phyloP scores from a whole-genome alignment of 2,113 vertebrate genomes.

The Epinephelus moara region DNA sequence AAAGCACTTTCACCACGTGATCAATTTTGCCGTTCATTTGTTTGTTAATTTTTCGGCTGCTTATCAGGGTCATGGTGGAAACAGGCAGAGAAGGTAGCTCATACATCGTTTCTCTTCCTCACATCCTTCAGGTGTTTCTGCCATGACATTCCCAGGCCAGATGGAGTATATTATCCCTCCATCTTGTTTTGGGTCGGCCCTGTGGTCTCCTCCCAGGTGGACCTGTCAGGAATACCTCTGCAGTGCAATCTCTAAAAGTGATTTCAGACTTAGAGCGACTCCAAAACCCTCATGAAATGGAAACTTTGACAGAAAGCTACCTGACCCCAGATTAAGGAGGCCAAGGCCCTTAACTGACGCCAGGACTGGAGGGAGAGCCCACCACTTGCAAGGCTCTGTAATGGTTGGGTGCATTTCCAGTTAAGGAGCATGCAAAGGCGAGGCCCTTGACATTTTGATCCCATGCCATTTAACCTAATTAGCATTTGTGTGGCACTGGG shows the following conservation, averaged over 20 bases:
- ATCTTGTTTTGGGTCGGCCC: not conserved
- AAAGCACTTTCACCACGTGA: not conserved
- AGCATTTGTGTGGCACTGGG: not conserved
- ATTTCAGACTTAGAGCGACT: not conserved
- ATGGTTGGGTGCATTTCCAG: not conserved
- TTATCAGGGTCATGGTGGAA: not conserved
- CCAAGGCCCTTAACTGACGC: not conserved
- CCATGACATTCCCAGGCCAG: not conserved
- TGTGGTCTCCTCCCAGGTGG: not conserved
- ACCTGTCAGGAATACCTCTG: not conserved
- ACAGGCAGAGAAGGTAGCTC: not conserved
- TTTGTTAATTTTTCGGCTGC: not conserved
- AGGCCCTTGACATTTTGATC: not conserved
- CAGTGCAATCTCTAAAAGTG: not conserved
- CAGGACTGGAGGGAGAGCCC: not conserved
- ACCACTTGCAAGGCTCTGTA: too few species aligned
- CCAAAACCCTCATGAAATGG: not conserved
- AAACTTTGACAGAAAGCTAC: not conserved
- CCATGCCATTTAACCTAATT: not conserved
- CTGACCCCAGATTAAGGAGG: not conserved
- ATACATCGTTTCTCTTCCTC: not conserved
- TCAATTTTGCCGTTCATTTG: not conserved
- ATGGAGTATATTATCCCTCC: not conserved
- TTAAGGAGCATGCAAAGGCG: not conserved
- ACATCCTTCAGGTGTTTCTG: not conserved